phyloP scores from a whole-genome alignment of 2,113 vertebrate genomes.

The Noctilio leporinus region DNA sequence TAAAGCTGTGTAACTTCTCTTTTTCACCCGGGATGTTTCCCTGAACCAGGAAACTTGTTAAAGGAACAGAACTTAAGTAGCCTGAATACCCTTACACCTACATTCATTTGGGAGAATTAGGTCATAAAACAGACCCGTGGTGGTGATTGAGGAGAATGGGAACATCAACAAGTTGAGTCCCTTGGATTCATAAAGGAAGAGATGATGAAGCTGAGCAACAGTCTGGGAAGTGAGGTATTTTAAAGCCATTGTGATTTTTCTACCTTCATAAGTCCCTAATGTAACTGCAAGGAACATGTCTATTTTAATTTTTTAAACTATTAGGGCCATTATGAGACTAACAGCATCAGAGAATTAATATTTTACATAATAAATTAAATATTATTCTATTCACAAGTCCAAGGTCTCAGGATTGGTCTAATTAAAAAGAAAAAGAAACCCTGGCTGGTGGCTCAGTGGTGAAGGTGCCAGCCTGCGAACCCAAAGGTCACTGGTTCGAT shows the following conservation, averaged over 20 bases:
- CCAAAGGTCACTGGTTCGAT: too few relatives aligned
- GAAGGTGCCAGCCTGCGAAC: too few relatives aligned
- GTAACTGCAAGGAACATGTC: neutral
- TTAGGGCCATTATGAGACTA: neutral
- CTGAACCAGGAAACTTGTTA: neutral
- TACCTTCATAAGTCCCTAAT: neutral
- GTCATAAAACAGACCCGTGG: neutral
- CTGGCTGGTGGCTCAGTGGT: too few relatives aligned
- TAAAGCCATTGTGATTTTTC: neutral
- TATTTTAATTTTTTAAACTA: neutral
- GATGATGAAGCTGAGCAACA: fast-evolving
- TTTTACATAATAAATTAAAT: slow-evolving; percentile 34
- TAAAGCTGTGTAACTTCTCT: neutral
- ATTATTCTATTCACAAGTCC: neutral
- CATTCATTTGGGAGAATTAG: neutral
- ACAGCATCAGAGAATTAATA: neutral
- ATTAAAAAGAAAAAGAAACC: neutral
- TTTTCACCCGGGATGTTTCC: neutral
- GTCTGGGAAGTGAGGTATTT: neutral
- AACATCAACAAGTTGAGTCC: neutral
- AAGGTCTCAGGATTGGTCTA: neutral
- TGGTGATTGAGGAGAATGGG: neutral
- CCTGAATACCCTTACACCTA: neutral
- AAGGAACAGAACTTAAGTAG: neutral
- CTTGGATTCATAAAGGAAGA: neutral